These are phyloP conservation scores for Xanthia icteritia DNA, from an alignment of 2,888 invertebrate species.

Conservation along the genomic window DNA sequence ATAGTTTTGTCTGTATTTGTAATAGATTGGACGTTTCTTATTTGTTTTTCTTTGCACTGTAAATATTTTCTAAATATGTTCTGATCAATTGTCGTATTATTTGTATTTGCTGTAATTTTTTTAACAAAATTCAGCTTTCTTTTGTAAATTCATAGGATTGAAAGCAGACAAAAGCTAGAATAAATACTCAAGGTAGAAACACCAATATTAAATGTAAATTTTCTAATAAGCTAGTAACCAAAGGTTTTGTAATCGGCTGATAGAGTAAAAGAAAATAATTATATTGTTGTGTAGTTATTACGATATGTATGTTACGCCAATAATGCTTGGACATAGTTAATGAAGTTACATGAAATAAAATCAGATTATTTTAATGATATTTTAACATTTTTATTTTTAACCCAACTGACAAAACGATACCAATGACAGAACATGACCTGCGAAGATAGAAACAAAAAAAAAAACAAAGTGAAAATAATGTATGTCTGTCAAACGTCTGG, in stretches of 20 bases:
- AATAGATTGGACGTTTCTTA: constrained; percentile 25
- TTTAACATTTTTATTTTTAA: constrained; percentile 36
- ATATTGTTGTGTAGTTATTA: constrained; percentile 84
- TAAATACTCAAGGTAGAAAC: constrained; percentile 79
- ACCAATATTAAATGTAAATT: constrained; percentile 77
- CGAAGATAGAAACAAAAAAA: background rate
- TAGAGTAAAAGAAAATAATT: constrained; percentile 73
- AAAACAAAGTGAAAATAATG: background rate
- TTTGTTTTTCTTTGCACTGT: constrained; percentile 46
- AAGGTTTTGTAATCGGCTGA: constrained; percentile 88
- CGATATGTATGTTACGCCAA: constrained; percentile 80
- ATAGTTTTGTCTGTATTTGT: constrained; percentile 49
- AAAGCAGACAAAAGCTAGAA: constrained; percentile 57
- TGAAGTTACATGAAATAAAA: constrained; percentile 87
- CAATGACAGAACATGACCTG: background rate
- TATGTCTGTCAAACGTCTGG: no score
- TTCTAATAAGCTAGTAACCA: constrained; percentile 88
- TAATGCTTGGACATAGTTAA: constrained; percentile 85
- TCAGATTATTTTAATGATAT: constrained; percentile 77
- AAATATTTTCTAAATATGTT: constrained; percentile 37
- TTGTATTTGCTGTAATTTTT: constrained; percentile 34
- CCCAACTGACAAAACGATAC: no score
- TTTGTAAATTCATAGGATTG: constrained; percentile 43
- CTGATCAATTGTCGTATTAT: constrained; percentile 19
- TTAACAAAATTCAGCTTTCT: constrained; percentile 31